A percentile compares a stretch with the other conserved stretches of the same genome.
These are phyloP conservation scores for Drosophila burlai DNA, from an alignment of 1,140 invertebrate species.

Conservation along the genomic window DNA sequence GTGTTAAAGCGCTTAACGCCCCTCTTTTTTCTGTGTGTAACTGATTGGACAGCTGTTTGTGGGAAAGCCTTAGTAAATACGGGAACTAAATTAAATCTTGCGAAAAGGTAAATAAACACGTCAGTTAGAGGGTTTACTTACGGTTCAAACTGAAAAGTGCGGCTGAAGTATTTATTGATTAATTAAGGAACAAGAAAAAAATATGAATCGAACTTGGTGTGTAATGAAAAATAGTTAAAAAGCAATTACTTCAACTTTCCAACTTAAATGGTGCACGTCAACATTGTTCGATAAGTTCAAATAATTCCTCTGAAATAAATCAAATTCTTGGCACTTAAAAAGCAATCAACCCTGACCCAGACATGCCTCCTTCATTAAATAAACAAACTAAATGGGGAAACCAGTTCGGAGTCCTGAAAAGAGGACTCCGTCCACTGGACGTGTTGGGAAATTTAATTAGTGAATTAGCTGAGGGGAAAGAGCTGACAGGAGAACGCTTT, in stretches of 20 bases:
- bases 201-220: not conserved
- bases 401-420: conserved; percentile 11
- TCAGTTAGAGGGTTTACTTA: conserved; percentile 1
- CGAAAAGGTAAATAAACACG: conserved; percentile 20
- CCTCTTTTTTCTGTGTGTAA: conserved; percentile 9
- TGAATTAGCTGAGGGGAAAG: conserved; percentile 50
- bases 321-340: conserved; percentile 66
- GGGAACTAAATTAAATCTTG: conserved; percentile 17
- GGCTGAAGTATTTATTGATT: not conserved
- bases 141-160: not conserved
- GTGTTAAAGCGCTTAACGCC: conserved; percentile 62
- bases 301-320: conserved; percentile 16
- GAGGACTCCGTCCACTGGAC: conserved; percentile 28
- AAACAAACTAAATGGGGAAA: conserved; percentile 50
- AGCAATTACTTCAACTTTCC: not conserved
- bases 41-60: conserved; percentile 56
- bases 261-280: not conserved
- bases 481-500: conserved; percentile 21
- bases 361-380: conserved; percentile 51
- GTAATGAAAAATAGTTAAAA: not conserved
- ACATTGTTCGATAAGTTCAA: not conserved
- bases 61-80: not conserved
- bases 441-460: conserved; percentile 78
- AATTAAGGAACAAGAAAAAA: not conserved
- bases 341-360: conserved; percentile 56